Conservation (phyloP, 1,140 invertebrate species). For the Ceratosolen solmsi region DNA sequence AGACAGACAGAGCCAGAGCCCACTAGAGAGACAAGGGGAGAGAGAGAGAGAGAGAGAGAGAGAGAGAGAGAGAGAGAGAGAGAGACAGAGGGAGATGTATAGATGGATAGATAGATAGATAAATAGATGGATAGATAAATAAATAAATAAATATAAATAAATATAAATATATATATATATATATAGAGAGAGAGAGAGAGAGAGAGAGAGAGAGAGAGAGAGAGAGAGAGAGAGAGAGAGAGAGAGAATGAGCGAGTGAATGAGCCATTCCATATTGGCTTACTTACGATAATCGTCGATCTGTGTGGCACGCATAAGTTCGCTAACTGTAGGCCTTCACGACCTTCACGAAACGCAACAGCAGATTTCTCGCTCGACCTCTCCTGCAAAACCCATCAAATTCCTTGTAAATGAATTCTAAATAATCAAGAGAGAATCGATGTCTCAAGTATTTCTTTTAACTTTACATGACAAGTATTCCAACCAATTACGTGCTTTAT, state of each 20-base stretch:
- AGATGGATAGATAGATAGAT: no score
- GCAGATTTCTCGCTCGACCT: slow-evolving; percentile 65
- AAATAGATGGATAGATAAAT: no score
- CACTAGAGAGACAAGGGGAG: neutral
- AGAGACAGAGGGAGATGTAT: no score
- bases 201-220: neutral
- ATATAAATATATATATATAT: no score
- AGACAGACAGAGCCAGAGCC: no score
- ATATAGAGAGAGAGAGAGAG: no score
- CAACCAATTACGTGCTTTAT: slow-evolving; percentile 17
- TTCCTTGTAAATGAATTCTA: slow-evolving; percentile 57
- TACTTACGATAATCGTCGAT: slow-evolving; percentile 68
- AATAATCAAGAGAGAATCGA: slow-evolving; percentile 37
- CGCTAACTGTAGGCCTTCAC: slow-evolving; percentile 66
- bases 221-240: neutral
- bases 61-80: neutral
- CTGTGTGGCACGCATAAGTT: slow-evolving; percentile 67
- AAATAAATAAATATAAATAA: no score
- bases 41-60: neutral
- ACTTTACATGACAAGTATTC: slow-evolving; percentile 1
- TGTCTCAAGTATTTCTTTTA: neutral
- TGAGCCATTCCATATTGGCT: slow-evolving; percentile 38
- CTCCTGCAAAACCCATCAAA: slow-evolving; percentile 68
- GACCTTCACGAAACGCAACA: slow-evolving; percentile 62
- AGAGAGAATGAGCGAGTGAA: neutral